Evolutionary conservation across 92 coral and sea anemone species (phyloP).

Genomic region (Pocillopora meandrina): DNA sequence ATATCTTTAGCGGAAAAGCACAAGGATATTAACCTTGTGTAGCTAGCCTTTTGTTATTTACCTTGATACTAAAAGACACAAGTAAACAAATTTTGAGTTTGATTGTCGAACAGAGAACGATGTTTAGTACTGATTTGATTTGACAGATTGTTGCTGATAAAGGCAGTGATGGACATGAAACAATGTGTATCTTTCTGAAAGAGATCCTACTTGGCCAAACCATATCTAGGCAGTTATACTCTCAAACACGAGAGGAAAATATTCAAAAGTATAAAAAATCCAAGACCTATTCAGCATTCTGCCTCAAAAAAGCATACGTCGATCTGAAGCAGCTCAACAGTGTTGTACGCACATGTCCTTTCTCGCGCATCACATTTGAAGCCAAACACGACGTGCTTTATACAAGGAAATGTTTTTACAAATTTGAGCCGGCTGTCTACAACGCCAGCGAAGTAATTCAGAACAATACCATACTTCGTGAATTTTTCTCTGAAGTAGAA

Average conservation of each 20-base stretch:
- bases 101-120: not conserved
- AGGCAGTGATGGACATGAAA: conserved; percentile 6
- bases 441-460: conserved; percentile 16
- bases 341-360: conserved; percentile 65
- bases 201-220: conserved; percentile 54
- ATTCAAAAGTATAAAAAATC: not conserved
- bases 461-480: not conserved
- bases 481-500: conserved; percentile 36
- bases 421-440: conserved; percentile 30
- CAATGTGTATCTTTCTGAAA: conserved; percentile 53
- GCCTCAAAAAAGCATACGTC: conserved; percentile 27
- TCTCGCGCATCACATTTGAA: conserved; percentile 43
- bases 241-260: conserved; percentile 29
- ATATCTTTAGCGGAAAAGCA: too few relatives aligned
- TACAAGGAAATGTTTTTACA: conserved; percentile 27
- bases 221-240: conserved; percentile 49
- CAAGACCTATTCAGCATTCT: conserved; percentile 24
- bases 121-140: not conserved
- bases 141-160: conserved; percentile 29
- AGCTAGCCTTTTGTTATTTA: too few relatives aligned
- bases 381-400: conserved; percentile 25
- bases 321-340: conserved; percentile 20
- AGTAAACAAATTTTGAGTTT: too few relatives aligned
- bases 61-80: too few relatives aligned
- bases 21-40: too few relatives aligned